Percentiles rank a stretch among this genome's conserved stretches.
phyloP scores from a whole-genome alignment of 2,113 vertebrate species.

The Amblyornis subalaris region DNA sequence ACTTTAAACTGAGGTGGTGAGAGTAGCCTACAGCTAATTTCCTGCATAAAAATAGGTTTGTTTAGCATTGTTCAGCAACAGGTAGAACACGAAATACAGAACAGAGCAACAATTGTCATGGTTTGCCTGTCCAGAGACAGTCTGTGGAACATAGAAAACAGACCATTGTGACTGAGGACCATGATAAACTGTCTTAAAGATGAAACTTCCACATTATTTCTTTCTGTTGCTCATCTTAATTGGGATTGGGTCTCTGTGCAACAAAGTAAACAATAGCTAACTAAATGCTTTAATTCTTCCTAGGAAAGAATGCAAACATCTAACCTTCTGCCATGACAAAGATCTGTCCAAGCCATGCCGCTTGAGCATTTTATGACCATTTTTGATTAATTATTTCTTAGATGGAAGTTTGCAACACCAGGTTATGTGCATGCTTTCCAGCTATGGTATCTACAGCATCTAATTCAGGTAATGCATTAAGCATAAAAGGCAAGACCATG shows the following conservation, averaged over 20 bases:
- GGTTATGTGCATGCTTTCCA: constrained; percentile 16
- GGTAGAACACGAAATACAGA: background rate
- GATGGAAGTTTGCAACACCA: background rate
- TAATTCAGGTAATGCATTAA: constrained; percentile 43
- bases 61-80: background rate
- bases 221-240: background rate
- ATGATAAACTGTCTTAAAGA: background rate
- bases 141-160: background rate
- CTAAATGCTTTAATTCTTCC: background rate
- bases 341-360: background rate
- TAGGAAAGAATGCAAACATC: background rate
- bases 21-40: background rate
- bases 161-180: accelerated
- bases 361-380: background rate
- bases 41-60: background rate
- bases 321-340: constrained; percentile 12
- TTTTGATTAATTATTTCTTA: constrained; percentile 58
- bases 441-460: constrained; percentile 25
- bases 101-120: background rate
- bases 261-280: background rate
- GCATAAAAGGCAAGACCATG: background rate
- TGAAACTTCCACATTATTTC: background rate
- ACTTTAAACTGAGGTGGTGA: background rate
- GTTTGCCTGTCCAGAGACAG: background rate
- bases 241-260: background rate